Evolutionary conservation across 1,140 invertebrate genomes (phyloP), one percentile per base, ranked within the genome.

Genomic region (Aphelinus certus): DNA sequence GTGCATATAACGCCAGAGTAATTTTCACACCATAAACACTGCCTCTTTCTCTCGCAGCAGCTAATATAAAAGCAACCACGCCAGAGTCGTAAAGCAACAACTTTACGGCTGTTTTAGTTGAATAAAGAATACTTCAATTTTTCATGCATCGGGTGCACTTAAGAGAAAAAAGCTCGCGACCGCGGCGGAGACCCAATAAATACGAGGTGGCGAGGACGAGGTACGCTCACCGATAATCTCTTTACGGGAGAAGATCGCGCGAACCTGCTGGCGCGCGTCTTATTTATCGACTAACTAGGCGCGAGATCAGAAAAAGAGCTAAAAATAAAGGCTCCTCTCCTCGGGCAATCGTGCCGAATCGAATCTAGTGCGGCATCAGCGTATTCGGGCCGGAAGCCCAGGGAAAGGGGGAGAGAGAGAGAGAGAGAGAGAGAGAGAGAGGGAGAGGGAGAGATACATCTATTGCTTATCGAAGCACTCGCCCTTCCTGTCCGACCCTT

Each of bases 381-480:
- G 80, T 83, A 82, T 82, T 82, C 81, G 76, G 73, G 10, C 49
- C 64, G 63, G 53, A 58, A 76, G 76, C 74, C 57, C 64, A 65
- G 51, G 62, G 42, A 53, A 57, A 60, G 48, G 49, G 48, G 63
- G 7, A 56, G 46, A 76, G 72, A 66, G 75, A 78, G 68, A 60
- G 76, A 78, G 76, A 71, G 7, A 56, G 46, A 76, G 72, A 66
- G 75, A 78, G 68, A 60, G 76, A 78, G 76, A 72, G 51, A 64
- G 75, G 26, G 46, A 79, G 78, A 80, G 79, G 56, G 58, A 60
- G 69, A 80, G 78, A 83, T 81, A 80, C 83, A 81, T 81, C 73
- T 79, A 82, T 79, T 85, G 81, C 83, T 84, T 83, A 84, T 85
- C 83, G 79, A 76, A 76, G 78, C 76, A 72, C 79, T 79, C 55